These are phyloP conservation scores for Varanus salvator DNA, from an alignment of 2,113 vertebrate species.

Conservation along the genomic window DNA sequence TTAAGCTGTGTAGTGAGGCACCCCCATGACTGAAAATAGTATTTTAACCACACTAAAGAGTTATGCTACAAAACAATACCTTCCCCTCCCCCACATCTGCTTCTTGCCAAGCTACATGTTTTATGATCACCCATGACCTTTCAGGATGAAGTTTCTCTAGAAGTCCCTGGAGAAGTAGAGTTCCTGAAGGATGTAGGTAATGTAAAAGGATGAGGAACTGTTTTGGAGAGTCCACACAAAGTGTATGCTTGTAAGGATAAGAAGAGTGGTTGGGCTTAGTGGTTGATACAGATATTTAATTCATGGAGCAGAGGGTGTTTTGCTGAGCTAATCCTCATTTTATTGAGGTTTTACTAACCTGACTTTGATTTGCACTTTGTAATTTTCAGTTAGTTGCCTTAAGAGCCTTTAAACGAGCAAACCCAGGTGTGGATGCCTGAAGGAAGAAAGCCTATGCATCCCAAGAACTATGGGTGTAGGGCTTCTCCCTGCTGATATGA, in stretches of 20 bases:
- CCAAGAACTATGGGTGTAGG: too few relatives aligned
- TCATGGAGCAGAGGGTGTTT: too few relatives aligned
- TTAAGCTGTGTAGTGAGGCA: background rate
- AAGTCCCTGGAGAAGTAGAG: background rate
- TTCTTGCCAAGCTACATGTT: background rate
- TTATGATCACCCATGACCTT: background rate
- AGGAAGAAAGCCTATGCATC: too few relatives aligned
- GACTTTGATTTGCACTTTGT: too few relatives aligned
- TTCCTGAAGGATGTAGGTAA: background rate
- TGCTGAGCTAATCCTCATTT: too few relatives aligned
- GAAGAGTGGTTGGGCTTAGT: background rate
- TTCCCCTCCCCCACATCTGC: too few relatives aligned
- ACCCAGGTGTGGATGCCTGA: too few relatives aligned
- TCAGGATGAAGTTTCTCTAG: background rate
- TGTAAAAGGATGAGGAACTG: background rate
- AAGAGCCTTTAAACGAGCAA: too few relatives aligned
- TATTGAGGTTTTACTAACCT: too few relatives aligned
- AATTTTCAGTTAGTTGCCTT: too few relatives aligned
- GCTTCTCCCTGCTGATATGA: too few relatives aligned
- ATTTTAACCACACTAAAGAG: background rate
- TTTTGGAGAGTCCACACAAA: background rate
- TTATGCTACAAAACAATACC: background rate
- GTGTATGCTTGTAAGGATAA: background rate
- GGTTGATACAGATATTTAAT: too few relatives aligned
- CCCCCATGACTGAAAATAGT: background rate